phyloP scores from a whole-genome alignment of 1,140 invertebrate species.

The Streblospio benedicti region DNA sequence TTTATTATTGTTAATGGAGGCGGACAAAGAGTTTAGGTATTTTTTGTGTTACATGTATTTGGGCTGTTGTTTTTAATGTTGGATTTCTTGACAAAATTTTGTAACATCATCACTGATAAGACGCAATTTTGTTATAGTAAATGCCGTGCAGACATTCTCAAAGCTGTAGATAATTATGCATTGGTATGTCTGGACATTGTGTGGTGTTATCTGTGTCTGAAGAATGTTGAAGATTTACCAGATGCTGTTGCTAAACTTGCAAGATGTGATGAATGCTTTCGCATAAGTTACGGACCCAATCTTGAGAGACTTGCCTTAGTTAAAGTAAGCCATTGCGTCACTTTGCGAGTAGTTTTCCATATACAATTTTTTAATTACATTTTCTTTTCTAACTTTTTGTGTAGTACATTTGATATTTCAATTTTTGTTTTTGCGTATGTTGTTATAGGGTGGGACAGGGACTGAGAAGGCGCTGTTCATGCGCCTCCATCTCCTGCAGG shows the following conservation, averaged over 20 bases:
- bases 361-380: neutral
- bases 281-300: conserved; percentile 61
- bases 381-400: neutral
- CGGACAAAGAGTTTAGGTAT: conserved; percentile 64
- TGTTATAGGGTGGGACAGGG: conserved; percentile 48
- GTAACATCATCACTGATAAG: conserved; percentile 7
- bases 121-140: conserved; percentile 48
- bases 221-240: conserved; percentile 60
- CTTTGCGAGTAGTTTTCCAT: neutral
- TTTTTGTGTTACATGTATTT: neutral
- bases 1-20: conserved; percentile 63
- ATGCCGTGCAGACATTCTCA: conserved; percentile 60
- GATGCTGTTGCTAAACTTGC: conserved; percentile 54
- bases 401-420: neutral
- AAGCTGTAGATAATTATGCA: conserved; percentile 69
- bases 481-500: conserved; percentile 67
- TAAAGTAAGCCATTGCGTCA: conserved; percentile 49
- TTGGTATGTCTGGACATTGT: conserved; percentile 71
- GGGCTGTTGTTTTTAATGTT: neutral
- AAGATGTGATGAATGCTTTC: conserved; percentile 59
- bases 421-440: neutral
- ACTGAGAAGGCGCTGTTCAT: conserved; percentile 64
- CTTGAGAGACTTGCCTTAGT: conserved; percentile 59
- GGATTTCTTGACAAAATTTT: conserved; percentile 4
- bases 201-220: conserved; percentile 71